These are phyloP conservation scores for Gobius niger DNA, from an alignment of 2,113 vertebrate genomes.

Conservation along the genomic window DNA sequence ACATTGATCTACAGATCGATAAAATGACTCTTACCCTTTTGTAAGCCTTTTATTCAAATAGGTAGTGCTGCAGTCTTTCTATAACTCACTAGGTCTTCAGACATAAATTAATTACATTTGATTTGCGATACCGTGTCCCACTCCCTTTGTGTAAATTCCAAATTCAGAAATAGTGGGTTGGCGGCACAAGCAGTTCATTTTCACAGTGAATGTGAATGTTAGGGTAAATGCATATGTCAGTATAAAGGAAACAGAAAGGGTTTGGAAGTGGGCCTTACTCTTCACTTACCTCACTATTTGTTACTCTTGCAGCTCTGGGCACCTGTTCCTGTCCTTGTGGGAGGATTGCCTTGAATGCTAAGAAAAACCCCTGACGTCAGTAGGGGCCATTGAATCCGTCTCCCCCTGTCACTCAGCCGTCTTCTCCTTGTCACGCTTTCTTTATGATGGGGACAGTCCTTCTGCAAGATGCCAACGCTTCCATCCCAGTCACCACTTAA, in stretches of 20 bases:
- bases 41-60: neutral
- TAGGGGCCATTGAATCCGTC: neutral
- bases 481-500: conserved; percentile 59
- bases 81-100: neutral
- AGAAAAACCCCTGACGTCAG: conserved; percentile 56
- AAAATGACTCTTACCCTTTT: neutral
- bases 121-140: neutral
- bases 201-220: neutral
- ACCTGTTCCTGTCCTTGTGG: conserved; percentile 52
- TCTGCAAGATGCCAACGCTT: conserved; percentile 56
- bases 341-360: conserved; percentile 29
- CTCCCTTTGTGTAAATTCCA: neutral
- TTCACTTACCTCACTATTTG: too few relatives aligned
- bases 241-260: too few relatives aligned
- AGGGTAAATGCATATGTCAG: too few relatives aligned
- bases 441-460: conserved; percentile 48
- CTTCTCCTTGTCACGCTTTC: conserved; percentile 22
- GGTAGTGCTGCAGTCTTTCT: neutral
- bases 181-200: too few relatives aligned
- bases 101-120: conserved; percentile 2
- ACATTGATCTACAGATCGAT: neutral
- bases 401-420: conserved; percentile 13
- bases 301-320: conserved; percentile 40
- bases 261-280: too few relatives aligned
- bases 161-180: neutral